Conservation (phyloP, 2,888 invertebrate species). For the Fragum fragum region DNA sequence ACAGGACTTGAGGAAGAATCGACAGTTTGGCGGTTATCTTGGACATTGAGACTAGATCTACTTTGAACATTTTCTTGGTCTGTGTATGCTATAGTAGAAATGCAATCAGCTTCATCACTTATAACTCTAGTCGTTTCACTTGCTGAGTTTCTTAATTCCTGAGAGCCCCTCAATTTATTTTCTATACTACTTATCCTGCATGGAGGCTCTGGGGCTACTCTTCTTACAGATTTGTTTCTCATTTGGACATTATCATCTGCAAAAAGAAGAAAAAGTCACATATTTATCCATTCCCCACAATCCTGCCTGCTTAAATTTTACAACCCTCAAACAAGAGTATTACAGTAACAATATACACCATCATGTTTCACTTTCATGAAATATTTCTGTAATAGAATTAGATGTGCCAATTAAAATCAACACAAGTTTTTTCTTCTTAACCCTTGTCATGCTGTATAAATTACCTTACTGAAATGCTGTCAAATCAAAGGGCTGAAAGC, state of each 20-base stretch:
- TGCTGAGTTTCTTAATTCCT: not conserved
- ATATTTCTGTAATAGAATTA: too few relatives aligned
- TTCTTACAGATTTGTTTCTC: slow-evolving; percentile 35
- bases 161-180: not conserved
- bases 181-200: slow-evolving; percentile 12
- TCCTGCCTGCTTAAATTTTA: too few relatives aligned
- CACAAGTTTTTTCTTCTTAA: too few relatives aligned
- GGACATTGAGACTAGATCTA: not conserved
- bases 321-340: too few relatives aligned
- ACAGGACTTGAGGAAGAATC: slow-evolving; percentile 51
- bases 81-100: not conserved
- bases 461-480: too few relatives aligned
- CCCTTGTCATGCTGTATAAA: too few relatives aligned
- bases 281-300: too few relatives aligned
- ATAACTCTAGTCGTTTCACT: not conserved
- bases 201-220: slow-evolving; percentile 57
- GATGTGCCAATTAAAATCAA: too few relatives aligned
- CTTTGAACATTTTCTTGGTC: not conserved
- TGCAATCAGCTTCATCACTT: not conserved
- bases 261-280: not conserved
- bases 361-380: too few relatives aligned
- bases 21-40: slow-evolving; percentile 10
- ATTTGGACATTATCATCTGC: slow-evolving; percentile 3
- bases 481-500: too few relatives aligned
- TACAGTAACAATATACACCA: too few relatives aligned